Evolutionary conservation across 2,888 invertebrate genomes (phyloP).

Genomic region (Sepioteuthis lessoniana): DNA sequence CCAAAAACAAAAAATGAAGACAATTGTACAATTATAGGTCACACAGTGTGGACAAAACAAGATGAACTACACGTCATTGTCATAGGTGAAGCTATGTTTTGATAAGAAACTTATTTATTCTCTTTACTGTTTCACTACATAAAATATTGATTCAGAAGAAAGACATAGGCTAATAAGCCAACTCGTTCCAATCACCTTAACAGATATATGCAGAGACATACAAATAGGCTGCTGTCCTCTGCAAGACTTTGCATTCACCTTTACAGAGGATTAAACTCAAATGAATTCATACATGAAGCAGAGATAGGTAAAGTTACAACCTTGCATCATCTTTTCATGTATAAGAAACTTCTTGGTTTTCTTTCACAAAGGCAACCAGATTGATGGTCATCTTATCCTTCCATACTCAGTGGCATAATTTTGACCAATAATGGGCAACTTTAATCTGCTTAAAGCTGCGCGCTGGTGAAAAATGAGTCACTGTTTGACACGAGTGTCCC

Average conservation of each 20-base stretch:
- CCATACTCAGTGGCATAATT: neutral
- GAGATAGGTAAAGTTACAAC: neutral
- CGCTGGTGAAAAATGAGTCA: neutral
- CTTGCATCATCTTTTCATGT: neutral
- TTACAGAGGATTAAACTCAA: neutral
- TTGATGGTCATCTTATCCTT: neutral
- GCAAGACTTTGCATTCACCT: neutral
- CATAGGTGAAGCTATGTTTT: neutral
- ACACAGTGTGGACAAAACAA: neutral
- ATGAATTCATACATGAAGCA: neutral
- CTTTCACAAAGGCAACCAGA: neutral
- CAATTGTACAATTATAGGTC: neutral
- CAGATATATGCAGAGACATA: neutral
- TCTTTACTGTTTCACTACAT: conserved; percentile 9
- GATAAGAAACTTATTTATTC: conserved; percentile 1
- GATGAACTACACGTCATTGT: conserved; percentile 13
- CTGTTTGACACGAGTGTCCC: neutral
- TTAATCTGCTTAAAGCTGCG: conserved; percentile 33
- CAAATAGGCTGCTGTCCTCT: neutral
- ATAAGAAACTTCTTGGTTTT: neutral
- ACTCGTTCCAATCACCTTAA: neutral
- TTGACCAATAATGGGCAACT: conserved; percentile 23
- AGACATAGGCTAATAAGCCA: conserved; percentile 9
- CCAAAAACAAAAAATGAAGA: neutral
- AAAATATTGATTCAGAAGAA: neutral